phyloP scores from a whole-genome alignment of 1,140 invertebrate genomes.

The Papilio xuthus region DNA sequence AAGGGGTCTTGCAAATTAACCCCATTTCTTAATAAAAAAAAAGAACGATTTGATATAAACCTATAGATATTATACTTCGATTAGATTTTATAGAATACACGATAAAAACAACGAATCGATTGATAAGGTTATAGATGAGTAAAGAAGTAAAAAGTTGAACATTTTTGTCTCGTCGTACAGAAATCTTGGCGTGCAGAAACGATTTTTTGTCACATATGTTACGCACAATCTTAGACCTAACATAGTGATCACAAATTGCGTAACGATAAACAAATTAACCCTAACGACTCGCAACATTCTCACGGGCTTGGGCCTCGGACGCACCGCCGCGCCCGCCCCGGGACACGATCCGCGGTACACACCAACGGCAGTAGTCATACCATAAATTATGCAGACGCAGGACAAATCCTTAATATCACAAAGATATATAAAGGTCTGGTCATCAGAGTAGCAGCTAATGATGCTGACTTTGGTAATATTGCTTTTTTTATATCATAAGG shows the following conservation, averaged over 20 bases:
- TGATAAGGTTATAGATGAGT: background rate
- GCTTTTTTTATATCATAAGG: too few species aligned
- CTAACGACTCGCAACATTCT: slow-evolving; percentile 47
- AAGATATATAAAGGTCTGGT: too few species aligned
- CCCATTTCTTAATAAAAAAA: background rate
- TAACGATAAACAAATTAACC: slow-evolving; percentile 27
- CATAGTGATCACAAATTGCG: slow-evolving; percentile 5
- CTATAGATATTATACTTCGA: background rate
- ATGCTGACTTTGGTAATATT: background rate
- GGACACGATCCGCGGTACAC: slow-evolving; percentile 49
- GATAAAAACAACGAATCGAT: background rate
- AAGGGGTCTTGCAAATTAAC: background rate
- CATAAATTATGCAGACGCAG: background rate
- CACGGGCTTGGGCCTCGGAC: slow-evolving; percentile 42
- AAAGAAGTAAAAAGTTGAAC: background rate
- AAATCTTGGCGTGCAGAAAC: too few species aligned
- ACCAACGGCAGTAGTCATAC: slow-evolving; percentile 27
- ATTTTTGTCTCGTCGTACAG: background rate
- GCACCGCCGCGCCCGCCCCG: slow-evolving; percentile 49
- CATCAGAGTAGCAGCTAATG: background rate
- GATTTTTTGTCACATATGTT: background rate
- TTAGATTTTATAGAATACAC: background rate
- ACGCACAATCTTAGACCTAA: background rate
- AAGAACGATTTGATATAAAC: background rate
- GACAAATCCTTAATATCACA: background rate